Percentiles rank a stretch among this genome's conserved stretches.
These are phyloP conservation scores for Lepidochrysops patricia DNA, from an alignment of 2,888 invertebrate species.

Conservation along the genomic window DNA sequence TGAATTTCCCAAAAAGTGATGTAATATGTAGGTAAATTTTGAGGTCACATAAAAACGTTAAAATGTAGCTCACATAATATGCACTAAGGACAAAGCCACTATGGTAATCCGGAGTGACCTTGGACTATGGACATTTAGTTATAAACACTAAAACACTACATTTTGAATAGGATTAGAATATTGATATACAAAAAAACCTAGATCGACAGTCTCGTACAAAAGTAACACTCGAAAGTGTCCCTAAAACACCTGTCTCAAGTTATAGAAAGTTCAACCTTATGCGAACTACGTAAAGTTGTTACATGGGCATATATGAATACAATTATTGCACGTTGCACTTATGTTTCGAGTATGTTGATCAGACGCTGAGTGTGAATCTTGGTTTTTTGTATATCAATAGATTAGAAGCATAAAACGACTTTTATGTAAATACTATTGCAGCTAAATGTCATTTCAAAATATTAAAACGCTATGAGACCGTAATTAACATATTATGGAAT, in stretches of 20 bases:
- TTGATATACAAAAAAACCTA: too few relatives aligned
- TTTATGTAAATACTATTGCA: slow-evolving; percentile 8
- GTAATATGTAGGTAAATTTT: neutral
- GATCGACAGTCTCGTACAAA: too few relatives aligned
- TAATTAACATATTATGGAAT: neutral
- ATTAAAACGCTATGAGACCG: neutral
- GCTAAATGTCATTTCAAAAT: slow-evolving; percentile 3
- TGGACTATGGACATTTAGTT: slow-evolving; percentile 2
- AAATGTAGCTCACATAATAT: neutral
- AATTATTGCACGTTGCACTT: too few relatives aligned
- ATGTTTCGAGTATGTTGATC: too few relatives aligned
- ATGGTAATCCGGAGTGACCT: neutral
- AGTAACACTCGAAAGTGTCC: too few relatives aligned
- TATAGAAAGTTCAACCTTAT: too few relatives aligned
- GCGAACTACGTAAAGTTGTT: too few relatives aligned
- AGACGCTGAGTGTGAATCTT: too few relatives aligned
- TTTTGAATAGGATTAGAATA: neutral
- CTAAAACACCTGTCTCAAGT: too few relatives aligned
- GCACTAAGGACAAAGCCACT: neutral
- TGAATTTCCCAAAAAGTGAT: too few relatives aligned
- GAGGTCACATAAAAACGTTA: neutral
- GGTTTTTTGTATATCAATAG: too few relatives aligned
- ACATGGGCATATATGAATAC: too few relatives aligned
- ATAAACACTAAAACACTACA: slow-evolving; percentile 1
- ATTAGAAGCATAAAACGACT: neutral